Percentiles rank a stretch among this genome's conserved stretches.
Conservation (phyloP, 2,113 vertebrate species). For the Onychorhynchus coronatus region DNA sequence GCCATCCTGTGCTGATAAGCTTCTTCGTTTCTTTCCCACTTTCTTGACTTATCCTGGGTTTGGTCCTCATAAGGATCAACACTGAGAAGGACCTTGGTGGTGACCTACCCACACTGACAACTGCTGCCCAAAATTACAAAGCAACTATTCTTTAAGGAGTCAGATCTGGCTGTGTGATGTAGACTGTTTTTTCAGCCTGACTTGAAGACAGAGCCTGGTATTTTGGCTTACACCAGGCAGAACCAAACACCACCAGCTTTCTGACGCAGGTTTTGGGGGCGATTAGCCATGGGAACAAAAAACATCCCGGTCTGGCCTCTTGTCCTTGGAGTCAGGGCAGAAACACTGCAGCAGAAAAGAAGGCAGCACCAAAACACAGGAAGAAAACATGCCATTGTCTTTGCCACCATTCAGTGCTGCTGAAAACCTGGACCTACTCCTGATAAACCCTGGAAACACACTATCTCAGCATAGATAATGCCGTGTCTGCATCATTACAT, state of each 20-base stretch:
- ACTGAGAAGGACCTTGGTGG: not conserved
- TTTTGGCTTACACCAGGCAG: not conserved
- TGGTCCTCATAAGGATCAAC: not conserved
- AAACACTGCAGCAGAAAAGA: not conserved
- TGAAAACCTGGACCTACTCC: constrained; percentile 35
- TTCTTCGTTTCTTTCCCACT: not conserved
- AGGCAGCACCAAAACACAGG: not conserved
- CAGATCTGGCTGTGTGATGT: not conserved
- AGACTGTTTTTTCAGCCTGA: not conserved
- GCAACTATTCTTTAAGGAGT: not conserved
- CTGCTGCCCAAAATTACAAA: not conserved
- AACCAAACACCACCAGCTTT: not conserved
- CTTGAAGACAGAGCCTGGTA: not conserved
- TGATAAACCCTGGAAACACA: constrained; percentile 37
- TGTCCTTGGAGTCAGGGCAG: not conserved
- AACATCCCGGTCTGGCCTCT: not conserved
- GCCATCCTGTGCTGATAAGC: constrained; percentile 56
- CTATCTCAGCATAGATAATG: constrained; percentile 23
- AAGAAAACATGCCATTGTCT: not conserved
- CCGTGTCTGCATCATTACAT: not conserved
- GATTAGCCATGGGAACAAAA: not conserved
- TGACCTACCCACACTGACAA: not conserved
- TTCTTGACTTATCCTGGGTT: not conserved
- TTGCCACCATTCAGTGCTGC: constrained; percentile 27
- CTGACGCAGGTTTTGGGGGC: not conserved